These are phyloP conservation scores for Ommatoiulus sabulosus DNA, from an alignment of 2,888 invertebrate species.

Conservation along the genomic window DNA sequence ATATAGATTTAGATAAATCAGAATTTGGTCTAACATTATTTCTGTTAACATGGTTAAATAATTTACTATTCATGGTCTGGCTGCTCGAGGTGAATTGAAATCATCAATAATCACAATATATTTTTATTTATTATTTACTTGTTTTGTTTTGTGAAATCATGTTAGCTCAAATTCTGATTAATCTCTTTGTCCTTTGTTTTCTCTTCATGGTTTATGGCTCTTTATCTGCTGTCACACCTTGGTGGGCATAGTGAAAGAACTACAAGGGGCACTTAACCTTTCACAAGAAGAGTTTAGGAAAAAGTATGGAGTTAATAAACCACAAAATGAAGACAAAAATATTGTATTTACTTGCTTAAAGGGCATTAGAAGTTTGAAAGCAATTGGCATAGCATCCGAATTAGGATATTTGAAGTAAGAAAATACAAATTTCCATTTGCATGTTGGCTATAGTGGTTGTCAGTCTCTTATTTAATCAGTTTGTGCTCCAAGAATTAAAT, in stretches of 20 bases:
- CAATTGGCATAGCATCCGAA: slow-evolving; percentile 54
- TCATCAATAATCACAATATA: background rate
- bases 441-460: background rate
- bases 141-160: background rate
- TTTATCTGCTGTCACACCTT: background rate
- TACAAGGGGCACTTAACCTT: slow-evolving; percentile 68
- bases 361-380: slow-evolving; percentile 59
- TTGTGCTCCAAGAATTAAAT: too few relatives aligned
- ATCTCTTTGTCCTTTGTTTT: background rate
- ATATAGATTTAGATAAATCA: background rate
- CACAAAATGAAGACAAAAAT: slow-evolving; percentile 66
- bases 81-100: background rate
- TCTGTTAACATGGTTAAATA: background rate
- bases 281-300: slow-evolving; percentile 72
- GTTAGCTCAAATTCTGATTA: slow-evolving; percentile 27
- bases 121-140: background rate
- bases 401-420: slow-evolving; percentile 59
- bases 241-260: slow-evolving; percentile 63
- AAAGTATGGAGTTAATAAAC: slow-evolving; percentile 74
- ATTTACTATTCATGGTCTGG: background rate
- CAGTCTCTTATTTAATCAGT: background rate
- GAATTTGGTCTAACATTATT: slow-evolving; percentile 42
- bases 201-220: background rate
- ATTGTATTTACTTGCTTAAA: slow-evolving; percentile 59
- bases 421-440: background rate